phyloP scores from a whole-genome alignment of 1,140 invertebrate species.

The Coenobita brevimanus region DNA sequence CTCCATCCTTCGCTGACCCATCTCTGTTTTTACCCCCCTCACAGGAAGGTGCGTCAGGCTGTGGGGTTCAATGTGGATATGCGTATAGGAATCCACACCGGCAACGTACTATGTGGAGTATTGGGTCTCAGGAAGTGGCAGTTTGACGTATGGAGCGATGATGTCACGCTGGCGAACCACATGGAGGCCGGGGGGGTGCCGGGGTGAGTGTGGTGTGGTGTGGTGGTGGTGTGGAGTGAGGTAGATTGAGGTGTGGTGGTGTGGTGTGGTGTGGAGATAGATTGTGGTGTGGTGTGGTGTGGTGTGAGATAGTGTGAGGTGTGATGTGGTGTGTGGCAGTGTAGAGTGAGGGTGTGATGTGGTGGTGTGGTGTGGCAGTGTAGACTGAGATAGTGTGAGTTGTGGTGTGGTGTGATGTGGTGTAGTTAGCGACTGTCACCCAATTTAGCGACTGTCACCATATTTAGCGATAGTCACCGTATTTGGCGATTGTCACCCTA shows the following conservation, averaged over 20 bases:
- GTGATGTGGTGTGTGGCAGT: too few species aligned
- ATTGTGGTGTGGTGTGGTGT: too few species aligned
- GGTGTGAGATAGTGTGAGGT: too few species aligned
- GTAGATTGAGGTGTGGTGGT: too few species aligned
- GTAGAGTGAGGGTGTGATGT: neutral
- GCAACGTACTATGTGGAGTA: conserved; percentile 88
- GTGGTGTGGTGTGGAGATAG: too few species aligned
- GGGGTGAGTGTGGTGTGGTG: too few species aligned
- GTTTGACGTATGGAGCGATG: conserved; percentile 92
- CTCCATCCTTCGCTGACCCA: neutral
- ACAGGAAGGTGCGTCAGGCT: conserved; percentile 51
- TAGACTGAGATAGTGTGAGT: neutral
- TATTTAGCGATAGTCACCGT: too few species aligned
- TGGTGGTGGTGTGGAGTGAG: too few species aligned
- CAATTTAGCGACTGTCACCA: too few species aligned
- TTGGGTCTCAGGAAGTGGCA: conserved; percentile 88
- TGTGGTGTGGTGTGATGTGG: neutral
- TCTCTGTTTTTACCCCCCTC: neutral
- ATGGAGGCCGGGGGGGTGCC: conserved; percentile 90
- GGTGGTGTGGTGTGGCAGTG: neutral
- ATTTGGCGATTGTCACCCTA: too few species aligned
- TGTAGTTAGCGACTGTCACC: too few species aligned
- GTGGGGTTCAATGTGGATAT: conserved; percentile 78
- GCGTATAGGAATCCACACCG: conserved; percentile 91
- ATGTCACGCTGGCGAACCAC: conserved; percentile 88